These are phyloP conservation scores for Catostylus mosaicus DNA, from an alignment of 30 jellyfish, hydroid and myxozoan genomes.

Conservation along the genomic window DNA sequence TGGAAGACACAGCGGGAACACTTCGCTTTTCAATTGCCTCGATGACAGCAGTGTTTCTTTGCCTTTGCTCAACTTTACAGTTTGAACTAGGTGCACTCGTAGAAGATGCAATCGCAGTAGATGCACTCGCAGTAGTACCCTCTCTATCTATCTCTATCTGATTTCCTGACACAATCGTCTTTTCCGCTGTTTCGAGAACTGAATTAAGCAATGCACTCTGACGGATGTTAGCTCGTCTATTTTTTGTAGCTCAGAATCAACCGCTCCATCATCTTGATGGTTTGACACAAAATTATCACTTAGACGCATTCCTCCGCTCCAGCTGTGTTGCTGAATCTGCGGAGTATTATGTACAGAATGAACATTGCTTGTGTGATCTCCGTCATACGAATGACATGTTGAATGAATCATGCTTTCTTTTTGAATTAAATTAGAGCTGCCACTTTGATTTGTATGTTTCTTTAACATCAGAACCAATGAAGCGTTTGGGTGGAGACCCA, in stretches of 20 bases:
- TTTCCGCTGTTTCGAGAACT: background rate
- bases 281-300: background rate
- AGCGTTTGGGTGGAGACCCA: conserved; percentile 65
- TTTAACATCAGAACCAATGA: conserved; percentile 35
- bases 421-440: conserved; percentile 16
- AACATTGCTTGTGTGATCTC: conserved; percentile 35
- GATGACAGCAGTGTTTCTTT: conserved; percentile 5
- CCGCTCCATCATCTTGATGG: background rate
- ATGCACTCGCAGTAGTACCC: background rate
- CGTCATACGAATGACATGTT: conserved; percentile 2
- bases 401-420: background rate
- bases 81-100: no score
- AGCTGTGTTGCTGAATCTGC: background rate
- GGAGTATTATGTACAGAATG: conserved; percentile 37
- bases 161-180: background rate
- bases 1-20: background rate
- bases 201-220: conserved; percentile 53
- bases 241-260: conserved; percentile 3
- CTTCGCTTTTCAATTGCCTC: conserved; percentile 45
- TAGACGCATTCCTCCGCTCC: conserved; percentile 56
- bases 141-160: background rate
- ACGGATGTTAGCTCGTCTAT: conserved; percentile 15
- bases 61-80: background rate
- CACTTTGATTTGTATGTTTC: conserved; percentile 29
- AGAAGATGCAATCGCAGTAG: background rate